A percentile compares a stretch with the other conserved stretches of the same genome.
Conservation (phyloP, 2,797 vertebrate species). For the Liasis olivaceus region DNA sequence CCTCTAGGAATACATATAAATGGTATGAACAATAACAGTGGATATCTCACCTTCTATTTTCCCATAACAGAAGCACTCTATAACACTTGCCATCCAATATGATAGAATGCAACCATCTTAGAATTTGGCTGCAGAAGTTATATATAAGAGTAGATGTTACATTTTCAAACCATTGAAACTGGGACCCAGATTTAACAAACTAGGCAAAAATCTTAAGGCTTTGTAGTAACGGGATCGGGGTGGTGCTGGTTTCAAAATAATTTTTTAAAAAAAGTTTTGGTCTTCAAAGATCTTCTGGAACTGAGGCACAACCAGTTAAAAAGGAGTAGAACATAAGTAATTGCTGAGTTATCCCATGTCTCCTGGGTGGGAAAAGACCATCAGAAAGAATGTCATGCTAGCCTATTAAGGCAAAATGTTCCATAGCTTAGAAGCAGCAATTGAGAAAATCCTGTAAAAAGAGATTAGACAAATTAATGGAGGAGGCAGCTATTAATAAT, state of each 20-base stretch:
- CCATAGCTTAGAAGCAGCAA: too few relatives aligned
- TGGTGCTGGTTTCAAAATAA: neutral
- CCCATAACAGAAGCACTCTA: neutral
- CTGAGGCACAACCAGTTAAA: neutral
- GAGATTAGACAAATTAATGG: neutral
- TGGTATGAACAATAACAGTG: neutral
- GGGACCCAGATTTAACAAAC: neutral
- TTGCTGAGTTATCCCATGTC: neutral
- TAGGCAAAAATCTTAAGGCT: neutral
- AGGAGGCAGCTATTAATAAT: neutral
- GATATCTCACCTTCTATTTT: neutral
- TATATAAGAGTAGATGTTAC: too few relatives aligned
- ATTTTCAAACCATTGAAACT: neutral
- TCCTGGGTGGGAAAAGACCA: neutral
- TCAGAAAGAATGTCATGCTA: too few relatives aligned
- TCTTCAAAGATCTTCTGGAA: constrained; percentile 10
- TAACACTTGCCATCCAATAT: neutral
- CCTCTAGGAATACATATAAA: neutral
- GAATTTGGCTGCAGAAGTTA: neutral
- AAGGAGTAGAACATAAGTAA: constrained; percentile 8
- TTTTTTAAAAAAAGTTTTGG: neutral
- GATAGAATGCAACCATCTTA: neutral
- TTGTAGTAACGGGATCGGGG: neutral
- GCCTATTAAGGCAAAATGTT: too few relatives aligned
- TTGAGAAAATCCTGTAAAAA: neutral